These are phyloP conservation scores for Sceloporus tristichus DNA, from an alignment of 2,113 vertebrate species.

Conservation along the genomic window DNA sequence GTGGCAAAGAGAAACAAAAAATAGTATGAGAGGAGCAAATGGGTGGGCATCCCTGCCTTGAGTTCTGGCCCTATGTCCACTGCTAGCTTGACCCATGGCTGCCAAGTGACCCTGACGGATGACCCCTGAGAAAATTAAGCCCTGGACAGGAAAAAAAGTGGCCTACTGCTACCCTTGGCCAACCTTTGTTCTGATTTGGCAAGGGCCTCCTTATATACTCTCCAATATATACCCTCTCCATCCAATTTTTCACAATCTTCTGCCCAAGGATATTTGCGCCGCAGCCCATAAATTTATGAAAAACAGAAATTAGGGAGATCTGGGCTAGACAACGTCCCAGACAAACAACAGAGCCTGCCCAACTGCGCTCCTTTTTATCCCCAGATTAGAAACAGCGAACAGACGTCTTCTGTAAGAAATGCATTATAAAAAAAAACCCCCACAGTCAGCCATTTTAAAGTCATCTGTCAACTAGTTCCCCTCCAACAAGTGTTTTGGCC, in stretches of 20 bases:
- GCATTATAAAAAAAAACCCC: slow-evolving; percentile 67
- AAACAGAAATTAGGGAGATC: slow-evolving; percentile 49
- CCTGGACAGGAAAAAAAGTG: too few relatives aligned
- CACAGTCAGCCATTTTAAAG: slow-evolving; percentile 61
- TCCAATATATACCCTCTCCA: slow-evolving; percentile 30
- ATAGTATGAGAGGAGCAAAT: too few relatives aligned
- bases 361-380: slow-evolving; percentile 63
- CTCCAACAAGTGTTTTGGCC: slow-evolving; percentile 61
- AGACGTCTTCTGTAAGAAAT: slow-evolving; percentile 66
- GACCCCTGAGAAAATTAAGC: too few relatives aligned
- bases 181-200: background rate
- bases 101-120: too few relatives aligned
- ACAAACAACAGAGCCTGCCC: slow-evolving; percentile 69
- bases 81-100: too few relatives aligned
- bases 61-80: too few relatives aligned
- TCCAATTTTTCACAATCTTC: background rate
- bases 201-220: fast-evolving
- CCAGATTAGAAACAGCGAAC: slow-evolving; percentile 62
- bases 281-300: slow-evolving; percentile 50
- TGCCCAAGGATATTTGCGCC: slow-evolving; percentile 28
- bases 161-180: too few relatives aligned
- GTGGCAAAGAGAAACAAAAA: too few relatives aligned
- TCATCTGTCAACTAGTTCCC: slow-evolving; percentile 62
- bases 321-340: slow-evolving; percentile 67
- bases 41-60: too few relatives aligned